Percentiles rank a stretch among this genome's conserved stretches.
Conservation (phyloP, 2,113 vertebrate genomes). For the Laticauda laticaudata region DNA sequence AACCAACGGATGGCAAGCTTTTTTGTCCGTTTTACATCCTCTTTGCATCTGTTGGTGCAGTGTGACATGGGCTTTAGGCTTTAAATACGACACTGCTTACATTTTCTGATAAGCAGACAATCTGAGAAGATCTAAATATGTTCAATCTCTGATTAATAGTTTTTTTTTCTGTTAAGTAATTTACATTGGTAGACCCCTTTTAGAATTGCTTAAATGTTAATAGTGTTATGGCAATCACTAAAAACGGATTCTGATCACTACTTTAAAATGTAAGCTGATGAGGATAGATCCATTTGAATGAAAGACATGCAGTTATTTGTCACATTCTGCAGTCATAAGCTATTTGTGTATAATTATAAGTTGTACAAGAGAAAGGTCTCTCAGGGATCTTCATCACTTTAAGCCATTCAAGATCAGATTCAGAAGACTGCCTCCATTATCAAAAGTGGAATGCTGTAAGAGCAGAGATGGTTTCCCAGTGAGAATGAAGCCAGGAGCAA, state of each 20-base stretch:
- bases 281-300: not conserved
- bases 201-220: not conserved
- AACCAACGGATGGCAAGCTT: too few relatives aligned
- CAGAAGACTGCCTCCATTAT: not conserved
- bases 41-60: too few relatives aligned
- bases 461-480: not conserved
- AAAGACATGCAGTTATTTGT: slow-evolving; percentile 47
- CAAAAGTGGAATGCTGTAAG: not conserved
- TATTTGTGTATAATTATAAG: not conserved
- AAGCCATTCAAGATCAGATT: not conserved
- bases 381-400: not conserved
- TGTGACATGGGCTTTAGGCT: too few relatives aligned
- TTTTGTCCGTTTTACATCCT: too few relatives aligned
- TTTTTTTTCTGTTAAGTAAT: not conserved
- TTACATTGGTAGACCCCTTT: not conserved
- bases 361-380: not conserved
- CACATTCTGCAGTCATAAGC: not conserved
- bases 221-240: not conserved
- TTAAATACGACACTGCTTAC: not conserved
- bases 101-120: not conserved
- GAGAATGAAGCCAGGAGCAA: not conserved
- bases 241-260: not conserved
- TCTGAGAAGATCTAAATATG: not conserved
- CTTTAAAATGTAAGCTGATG: not conserved
- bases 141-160: not conserved